These are phyloP conservation scores for Pogonognathellus flavescens DNA, from an alignment of 1,140 invertebrate species.

Conservation along the genomic window DNA sequence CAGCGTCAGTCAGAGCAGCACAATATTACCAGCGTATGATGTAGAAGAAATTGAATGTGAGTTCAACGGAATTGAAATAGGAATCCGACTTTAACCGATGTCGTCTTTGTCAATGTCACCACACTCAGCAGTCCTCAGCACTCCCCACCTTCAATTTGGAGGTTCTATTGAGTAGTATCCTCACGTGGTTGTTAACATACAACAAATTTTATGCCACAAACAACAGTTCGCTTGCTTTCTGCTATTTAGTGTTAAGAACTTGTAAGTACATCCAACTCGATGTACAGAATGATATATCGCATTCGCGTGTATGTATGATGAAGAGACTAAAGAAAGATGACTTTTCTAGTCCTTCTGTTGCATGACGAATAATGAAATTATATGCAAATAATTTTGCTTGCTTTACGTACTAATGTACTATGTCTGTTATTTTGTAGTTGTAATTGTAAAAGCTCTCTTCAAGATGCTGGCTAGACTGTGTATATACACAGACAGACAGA, in stretches of 20 bases:
- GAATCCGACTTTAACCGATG: too few species aligned
- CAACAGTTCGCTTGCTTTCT: neutral
- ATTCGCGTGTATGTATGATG: too few species aligned
- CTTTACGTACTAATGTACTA: too few species aligned
- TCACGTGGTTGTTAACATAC: conserved; percentile 5
- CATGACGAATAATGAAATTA: neutral
- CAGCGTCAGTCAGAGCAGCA: too few species aligned
- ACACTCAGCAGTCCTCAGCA: neutral
- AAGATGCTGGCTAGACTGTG: too few species aligned
- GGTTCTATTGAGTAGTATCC: neutral
- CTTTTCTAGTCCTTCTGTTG: neutral
- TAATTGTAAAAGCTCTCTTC: too few species aligned
- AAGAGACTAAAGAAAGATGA: neutral
- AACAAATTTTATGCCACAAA: neutral
- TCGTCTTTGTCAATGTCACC: neutral
- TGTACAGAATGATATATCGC: too few species aligned
- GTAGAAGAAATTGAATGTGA: too few species aligned
- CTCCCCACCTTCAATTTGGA: neutral
- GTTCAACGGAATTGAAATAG: too few species aligned
- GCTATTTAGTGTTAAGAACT: neutral
- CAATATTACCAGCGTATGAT: too few species aligned
- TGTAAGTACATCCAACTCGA: neutral
- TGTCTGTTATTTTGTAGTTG: too few species aligned
- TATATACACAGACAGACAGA: too few species aligned
- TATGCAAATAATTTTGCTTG: neutral